Evolutionary conservation across 1,140 invertebrate genomes (phyloP).

Genomic region (Drosophila setifemur): DNA sequence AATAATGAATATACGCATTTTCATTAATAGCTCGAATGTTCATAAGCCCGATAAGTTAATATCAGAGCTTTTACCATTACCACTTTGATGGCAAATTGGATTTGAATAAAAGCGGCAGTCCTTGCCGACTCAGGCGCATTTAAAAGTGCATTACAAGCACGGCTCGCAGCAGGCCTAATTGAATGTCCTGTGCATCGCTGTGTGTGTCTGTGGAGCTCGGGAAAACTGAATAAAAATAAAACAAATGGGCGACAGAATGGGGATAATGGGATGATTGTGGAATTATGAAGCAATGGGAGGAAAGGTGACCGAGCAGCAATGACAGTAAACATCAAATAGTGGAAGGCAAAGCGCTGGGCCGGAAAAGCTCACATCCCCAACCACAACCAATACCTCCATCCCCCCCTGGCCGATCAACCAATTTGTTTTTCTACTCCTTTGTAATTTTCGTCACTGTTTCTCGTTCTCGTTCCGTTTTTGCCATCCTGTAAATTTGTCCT

Average conservation of each 20-base stretch:
- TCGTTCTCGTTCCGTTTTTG: conserved; percentile 9
- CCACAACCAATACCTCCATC: background rate
- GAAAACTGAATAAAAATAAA: conserved; percentile 56
- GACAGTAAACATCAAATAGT: conserved; percentile 35
- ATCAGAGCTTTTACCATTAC: conserved; percentile 7
- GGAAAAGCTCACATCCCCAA: conserved; percentile 40
- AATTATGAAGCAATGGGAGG: conserved; percentile 2
- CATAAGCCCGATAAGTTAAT: no score
- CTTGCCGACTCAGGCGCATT: conserved; percentile 5
- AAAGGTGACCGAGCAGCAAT: background rate
- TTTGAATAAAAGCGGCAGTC: background rate
- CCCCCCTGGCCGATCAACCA: conserved; percentile 27
- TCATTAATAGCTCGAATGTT: no score
- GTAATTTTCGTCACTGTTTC: conserved; percentile 13
- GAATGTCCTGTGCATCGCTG: conserved; percentile 6
- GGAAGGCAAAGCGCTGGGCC: conserved; percentile 47
- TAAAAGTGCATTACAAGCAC: conserved; percentile 23
- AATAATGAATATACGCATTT: no score
- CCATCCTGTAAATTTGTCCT: conserved; percentile 49
- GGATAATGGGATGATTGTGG: conserved; percentile 8
- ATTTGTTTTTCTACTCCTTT: conserved; percentile 29
- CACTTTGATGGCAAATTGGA: conserved; percentile 7
- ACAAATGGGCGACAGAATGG: conserved; percentile 47
- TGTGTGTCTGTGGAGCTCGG: conserved; percentile 8
- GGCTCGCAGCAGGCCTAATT: conserved; percentile 18